Conservation (phyloP, 2,113 vertebrate genomes). For the Glaucidium brasilianum region DNA sequence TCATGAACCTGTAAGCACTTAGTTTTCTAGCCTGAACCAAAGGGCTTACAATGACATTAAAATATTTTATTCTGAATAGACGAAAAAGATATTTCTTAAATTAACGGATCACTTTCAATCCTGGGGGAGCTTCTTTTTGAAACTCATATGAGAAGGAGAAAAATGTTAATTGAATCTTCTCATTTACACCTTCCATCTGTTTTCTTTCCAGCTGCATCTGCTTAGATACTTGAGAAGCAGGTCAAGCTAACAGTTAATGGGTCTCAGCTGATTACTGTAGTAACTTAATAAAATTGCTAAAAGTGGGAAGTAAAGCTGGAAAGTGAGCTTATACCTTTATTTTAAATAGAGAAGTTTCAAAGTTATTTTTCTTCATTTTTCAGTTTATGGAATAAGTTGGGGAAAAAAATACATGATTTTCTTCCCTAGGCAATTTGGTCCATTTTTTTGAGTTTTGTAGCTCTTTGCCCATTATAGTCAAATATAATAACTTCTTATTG, state of each 20-base stretch:
- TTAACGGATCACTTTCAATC: constrained; percentile 45
- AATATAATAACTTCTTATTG: not conserved
- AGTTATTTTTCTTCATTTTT: not conserved
- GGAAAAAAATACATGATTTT: not conserved
- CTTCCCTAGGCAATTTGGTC: not conserved
- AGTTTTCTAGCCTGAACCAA: not conserved
- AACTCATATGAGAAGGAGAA: constrained; percentile 18
- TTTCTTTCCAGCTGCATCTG: constrained; percentile 69
- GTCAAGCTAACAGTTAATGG: constrained; percentile 59
- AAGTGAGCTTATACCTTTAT: not conserved
- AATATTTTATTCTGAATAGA: constrained; percentile 28
- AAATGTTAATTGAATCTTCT: constrained; percentile 74
- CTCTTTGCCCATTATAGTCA: not conserved
- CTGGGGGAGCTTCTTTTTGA: constrained; percentile 42
- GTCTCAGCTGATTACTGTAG: constrained; percentile 59
- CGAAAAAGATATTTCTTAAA: constrained; percentile 41
- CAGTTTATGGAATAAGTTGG: not conserved
- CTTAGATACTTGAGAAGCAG: constrained; percentile 69
- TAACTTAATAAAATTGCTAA: constrained; percentile 64
- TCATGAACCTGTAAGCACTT: not conserved
- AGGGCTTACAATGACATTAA: not conserved
- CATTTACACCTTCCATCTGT: constrained; percentile 74
- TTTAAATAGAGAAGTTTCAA: not conserved
- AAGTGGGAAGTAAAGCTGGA: not conserved
- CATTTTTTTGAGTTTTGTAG: not conserved